Conservation (phyloP, 2,888 invertebrate genomes). For the Mesochorus sp. region DNA sequence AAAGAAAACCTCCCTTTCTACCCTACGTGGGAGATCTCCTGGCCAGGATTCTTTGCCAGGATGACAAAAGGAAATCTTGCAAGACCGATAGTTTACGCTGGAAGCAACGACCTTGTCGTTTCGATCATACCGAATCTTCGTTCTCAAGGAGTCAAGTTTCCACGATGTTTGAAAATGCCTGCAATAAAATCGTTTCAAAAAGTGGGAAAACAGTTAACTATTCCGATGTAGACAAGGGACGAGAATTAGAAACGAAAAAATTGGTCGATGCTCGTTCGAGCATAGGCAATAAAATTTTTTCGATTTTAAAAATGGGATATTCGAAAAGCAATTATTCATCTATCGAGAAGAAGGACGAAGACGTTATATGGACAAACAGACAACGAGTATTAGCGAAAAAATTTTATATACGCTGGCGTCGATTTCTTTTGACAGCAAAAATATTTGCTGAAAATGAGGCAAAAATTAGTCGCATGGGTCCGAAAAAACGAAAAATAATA, state of each 20-base stretch:
- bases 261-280: slow-evolving; percentile 10
- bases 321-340: slow-evolving; percentile 9
- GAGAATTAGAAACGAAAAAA: neutral
- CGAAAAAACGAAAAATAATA: slow-evolving; percentile 74
- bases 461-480: slow-evolving; percentile 69
- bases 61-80: slow-evolving; percentile 66
- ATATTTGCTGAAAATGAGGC: slow-evolving; percentile 57
- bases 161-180: neutral
- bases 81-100: neutral
- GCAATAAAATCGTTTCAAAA: slow-evolving; percentile 1
- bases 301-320: slow-evolving; percentile 51
- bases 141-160: neutral
- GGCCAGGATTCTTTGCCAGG: slow-evolving; percentile 79
- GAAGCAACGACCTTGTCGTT: slow-evolving; percentile 15
- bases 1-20: slow-evolving; percentile 80
- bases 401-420: slow-evolving; percentile 69
- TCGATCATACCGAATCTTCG: neutral
- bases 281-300: slow-evolving; percentile 56
- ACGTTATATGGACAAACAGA: slow-evolving; percentile 53
- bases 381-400: slow-evolving; percentile 66
- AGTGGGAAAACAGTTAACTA: neutral
- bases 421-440: slow-evolving; percentile 58
- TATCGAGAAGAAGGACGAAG: neutral
- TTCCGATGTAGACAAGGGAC: neutral
- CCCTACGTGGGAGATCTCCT: slow-evolving; percentile 83